phyloP scores from a whole-genome alignment of 1,140 invertebrate species.

The Gonatopus flavifemur region DNA sequence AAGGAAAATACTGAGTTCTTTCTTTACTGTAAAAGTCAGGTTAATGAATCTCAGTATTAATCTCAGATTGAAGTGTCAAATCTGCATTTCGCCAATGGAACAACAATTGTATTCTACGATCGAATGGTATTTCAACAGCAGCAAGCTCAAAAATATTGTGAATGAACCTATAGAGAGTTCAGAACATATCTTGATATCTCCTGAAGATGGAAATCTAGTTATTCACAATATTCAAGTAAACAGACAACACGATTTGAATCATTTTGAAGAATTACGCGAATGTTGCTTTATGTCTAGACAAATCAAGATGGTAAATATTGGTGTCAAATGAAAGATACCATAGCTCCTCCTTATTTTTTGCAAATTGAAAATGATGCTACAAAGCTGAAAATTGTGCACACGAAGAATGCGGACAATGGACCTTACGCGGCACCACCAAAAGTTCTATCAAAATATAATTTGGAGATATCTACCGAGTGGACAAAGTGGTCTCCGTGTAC shows the following conservation, averaged over 20 bases:
- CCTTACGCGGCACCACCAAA: slow-evolving; percentile 33
- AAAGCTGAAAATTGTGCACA: slow-evolving; percentile 33
- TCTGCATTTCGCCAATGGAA: slow-evolving; percentile 57
- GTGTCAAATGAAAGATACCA: slow-evolving; percentile 51
- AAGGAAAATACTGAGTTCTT: too few species aligned
- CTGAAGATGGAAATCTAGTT: slow-evolving; percentile 48
- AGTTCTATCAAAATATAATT: slow-evolving; percentile 38
- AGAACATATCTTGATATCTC: slow-evolving; percentile 51
- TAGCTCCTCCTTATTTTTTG: slow-evolving; percentile 53
- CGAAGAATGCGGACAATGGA: slow-evolving; percentile 27
- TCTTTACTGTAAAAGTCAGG: too few species aligned
- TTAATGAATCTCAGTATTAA: not conserved
- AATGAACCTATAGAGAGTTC: slow-evolving; percentile 37
- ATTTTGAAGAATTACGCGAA: too few species aligned
- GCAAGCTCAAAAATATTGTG: slow-evolving; percentile 22
- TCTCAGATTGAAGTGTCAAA: slow-evolving; percentile 56
- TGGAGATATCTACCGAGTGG: slow-evolving; percentile 59
- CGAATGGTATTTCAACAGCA: slow-evolving; percentile 54
- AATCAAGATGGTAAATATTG: slow-evolving; percentile 58
- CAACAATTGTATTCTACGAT: slow-evolving; percentile 40
- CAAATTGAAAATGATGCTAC: slow-evolving; percentile 50
- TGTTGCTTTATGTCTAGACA: slow-evolving; percentile 18
- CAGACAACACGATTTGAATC: not conserved
- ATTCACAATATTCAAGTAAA: slow-evolving; percentile 54
- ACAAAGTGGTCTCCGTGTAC: slow-evolving; percentile 66